Percentiles rank a stretch among this genome's conserved stretches.
Conservation (phyloP, 2,797 vertebrate species). For the Neopelma chrysocephalum region DNA sequence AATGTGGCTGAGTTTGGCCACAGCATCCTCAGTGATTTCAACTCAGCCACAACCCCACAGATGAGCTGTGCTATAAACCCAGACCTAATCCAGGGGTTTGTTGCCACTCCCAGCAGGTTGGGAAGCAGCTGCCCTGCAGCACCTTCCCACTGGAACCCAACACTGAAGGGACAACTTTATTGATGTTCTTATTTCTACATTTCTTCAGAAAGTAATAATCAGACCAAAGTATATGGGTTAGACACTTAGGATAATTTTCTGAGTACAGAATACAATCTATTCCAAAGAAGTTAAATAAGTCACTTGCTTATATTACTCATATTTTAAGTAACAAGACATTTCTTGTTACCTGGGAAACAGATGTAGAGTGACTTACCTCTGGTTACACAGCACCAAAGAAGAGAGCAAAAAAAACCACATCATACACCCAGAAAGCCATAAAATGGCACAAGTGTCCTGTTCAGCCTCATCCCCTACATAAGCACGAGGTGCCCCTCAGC, state of each 20-base stretch:
- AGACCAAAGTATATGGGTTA: neutral
- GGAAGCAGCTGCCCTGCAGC: neutral
- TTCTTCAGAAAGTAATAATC: neutral
- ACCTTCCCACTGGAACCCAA: neutral
- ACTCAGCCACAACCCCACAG: neutral
- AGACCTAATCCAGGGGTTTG: neutral
- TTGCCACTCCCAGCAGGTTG: rapidly evolving
- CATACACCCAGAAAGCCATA: neutral
- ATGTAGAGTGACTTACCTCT: neutral
- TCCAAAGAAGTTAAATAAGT: neutral
- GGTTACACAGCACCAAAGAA: neutral
- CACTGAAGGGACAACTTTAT: neutral
- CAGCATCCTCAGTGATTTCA: neutral
- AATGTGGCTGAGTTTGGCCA: neutral
- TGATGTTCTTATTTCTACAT: rapidly evolving
- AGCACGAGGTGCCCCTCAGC: neutral
- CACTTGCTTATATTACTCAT: neutral
- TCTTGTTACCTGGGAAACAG: neutral
- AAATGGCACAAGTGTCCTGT: neutral
- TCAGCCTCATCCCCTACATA: neutral
- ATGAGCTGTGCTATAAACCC: rapidly evolving
- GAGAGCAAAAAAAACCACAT: neutral
- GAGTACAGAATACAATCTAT: neutral
- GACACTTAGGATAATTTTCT: neutral
- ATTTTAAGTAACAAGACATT: neutral